These are phyloP conservation scores for Anguilla japonica DNA, from an alignment of 2,113 vertebrate genomes.

Conservation along the genomic window DNA sequence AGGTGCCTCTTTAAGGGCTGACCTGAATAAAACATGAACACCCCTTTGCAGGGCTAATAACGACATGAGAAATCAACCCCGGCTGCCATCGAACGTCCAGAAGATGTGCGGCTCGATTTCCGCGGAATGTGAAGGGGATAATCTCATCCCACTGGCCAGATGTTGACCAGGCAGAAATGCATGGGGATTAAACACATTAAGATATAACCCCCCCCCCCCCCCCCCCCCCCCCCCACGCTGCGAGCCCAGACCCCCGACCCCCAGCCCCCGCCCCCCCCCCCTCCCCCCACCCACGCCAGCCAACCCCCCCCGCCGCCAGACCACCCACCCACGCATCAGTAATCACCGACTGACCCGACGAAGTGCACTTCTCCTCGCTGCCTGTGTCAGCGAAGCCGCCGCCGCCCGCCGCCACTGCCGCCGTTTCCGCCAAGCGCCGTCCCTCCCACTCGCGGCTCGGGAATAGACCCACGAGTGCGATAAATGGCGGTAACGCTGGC, in stretches of 20 bases:
- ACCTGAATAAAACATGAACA: neutral
- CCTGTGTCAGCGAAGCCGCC: neutral
- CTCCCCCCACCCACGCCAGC: neutral
- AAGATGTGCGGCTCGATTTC: neutral
- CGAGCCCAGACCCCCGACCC: no score
- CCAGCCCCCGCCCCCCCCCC: no score
- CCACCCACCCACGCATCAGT: neutral
- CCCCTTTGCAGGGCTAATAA: neutral
- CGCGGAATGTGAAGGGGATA: neutral
- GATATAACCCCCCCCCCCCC: neutral
- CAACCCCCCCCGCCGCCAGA: no score
- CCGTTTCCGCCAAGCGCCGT: no score
- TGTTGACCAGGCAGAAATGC: neutral
- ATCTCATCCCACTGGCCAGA: neutral
- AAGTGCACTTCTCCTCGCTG: neutral
- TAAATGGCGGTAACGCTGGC: neutral
- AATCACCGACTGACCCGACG: neutral
- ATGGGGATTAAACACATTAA: conserved; percentile 25
- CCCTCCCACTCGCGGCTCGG: neutral
- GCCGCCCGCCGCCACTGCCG: neutral
- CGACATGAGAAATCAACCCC: neutral
- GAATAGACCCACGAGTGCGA: no score
- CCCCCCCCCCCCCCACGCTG: neutral
- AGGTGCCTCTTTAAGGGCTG: neutral
- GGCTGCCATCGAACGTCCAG: neutral